Evolutionary conservation across 53 echinoderm and acorn worm genomes (phyloP), one percentile per base, ranked within the genome.

Genomic region (Henricia sp.): DNA sequence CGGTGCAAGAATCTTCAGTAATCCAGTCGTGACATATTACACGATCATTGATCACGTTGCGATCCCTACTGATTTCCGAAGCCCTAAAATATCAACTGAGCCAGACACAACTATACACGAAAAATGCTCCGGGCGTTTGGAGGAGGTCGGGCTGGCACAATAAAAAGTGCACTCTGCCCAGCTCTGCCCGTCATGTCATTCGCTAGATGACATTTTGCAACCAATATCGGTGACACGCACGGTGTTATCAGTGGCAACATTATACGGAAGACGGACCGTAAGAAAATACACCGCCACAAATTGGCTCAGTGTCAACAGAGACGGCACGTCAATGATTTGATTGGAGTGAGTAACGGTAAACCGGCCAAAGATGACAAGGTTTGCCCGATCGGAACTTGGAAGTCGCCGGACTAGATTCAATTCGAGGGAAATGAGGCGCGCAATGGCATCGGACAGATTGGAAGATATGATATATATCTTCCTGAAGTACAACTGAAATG

Each of bases 21-120:
- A 73, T 73, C 33, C 36, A 54, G 73, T 50, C 73, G 17, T 9
- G 77, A 77, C 77, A 58, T 39, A 59, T 41, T 77, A 77, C 57
- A 77, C 80, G 63, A 20, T 62, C 62, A 58, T 42, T 46, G 44
- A 25, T 80, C 80, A 46, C 29, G 50, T 80, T 80, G 46, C 63
- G 62, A 2, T 64, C 64, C 34, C 48, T 46, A 26, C 63, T 42
- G 46, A 40, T 6, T 9, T 9, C 9, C 14, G 5, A 72, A 64
- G 64, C 25, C 60, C 63, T 43, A 3, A 32, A 14, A 59, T 59
- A 23, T 77, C 77, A 27, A 40, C 41, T 28, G 20, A 10, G 27
- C 28, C 46, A 48, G 21, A 48, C 21, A n/a, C 63, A 25, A 41
- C 42, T 6, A 19, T 43, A 6, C 44, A 10, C 13, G 32, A 10